phyloP scores from a whole-genome alignment of 2,888 invertebrate genomes.

The Eretmocerus hayati region DNA sequence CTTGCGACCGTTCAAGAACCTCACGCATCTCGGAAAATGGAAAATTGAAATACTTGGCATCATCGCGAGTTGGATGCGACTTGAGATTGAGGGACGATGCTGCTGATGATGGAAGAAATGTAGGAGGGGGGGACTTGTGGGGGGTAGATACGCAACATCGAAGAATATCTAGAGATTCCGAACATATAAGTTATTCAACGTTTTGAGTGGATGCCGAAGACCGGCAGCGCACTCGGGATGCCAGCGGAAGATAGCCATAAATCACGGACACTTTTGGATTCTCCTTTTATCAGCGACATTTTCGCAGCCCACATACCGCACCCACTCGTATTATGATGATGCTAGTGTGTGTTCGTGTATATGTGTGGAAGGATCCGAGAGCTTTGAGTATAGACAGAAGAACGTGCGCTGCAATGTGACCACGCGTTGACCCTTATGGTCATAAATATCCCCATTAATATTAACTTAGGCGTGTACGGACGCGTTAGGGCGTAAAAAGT shows the following conservation, averaged over 20 bases:
- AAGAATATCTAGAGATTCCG: too few relatives aligned
- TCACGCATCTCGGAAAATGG: too few relatives aligned
- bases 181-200: slow-evolving; percentile 39
- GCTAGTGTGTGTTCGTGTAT: too few relatives aligned
- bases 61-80: too few relatives aligned
- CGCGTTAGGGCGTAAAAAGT: slow-evolving; percentile 34
- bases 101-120: too few relatives aligned
- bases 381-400: not conserved
- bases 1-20: too few relatives aligned
- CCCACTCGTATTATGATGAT: not conserved
- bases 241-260: slow-evolving; percentile 33
- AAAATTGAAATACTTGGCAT: too few relatives aligned
- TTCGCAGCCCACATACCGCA: slow-evolving; percentile 19
- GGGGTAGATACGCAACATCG: too few relatives aligned
- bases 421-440: slow-evolving; percentile 33
- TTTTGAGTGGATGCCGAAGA: slow-evolving; percentile 29
- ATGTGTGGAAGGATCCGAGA: too few relatives aligned
- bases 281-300: slow-evolving; percentile 41
- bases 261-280: slow-evolving; percentile 45
- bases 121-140: slow-evolving; percentile 13
- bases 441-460: slow-evolving; percentile 48
- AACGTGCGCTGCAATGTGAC: slow-evolving; percentile 25
- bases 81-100: too few relatives aligned
- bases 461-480: slow-evolving; percentile 41
- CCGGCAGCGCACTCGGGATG: slow-evolving; percentile 10